Conservation (phyloP, 2,113 vertebrate species). For the Psilopsiagon aymara region DNA sequence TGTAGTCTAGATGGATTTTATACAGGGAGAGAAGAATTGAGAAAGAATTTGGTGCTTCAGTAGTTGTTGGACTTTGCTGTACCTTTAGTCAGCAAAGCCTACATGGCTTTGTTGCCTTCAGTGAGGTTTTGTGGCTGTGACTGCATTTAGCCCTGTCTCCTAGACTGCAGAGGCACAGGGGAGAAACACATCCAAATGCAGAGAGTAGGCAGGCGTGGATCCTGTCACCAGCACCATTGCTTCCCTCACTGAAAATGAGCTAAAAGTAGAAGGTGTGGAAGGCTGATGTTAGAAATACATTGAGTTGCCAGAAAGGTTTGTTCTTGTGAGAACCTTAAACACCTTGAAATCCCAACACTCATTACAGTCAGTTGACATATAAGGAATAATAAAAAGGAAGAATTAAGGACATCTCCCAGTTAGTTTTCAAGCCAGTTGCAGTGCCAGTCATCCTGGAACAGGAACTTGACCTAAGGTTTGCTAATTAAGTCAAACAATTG, state of each 20-base stretch:
- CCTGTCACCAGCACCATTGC: neutral
- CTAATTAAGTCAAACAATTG: conserved; percentile 31
- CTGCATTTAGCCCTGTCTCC: neutral
- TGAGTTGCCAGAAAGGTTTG: neutral
- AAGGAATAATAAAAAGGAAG: neutral
- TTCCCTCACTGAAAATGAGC: neutral
- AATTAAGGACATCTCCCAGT: neutral
- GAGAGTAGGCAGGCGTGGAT: rapidly evolving
- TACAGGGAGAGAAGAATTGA: neutral
- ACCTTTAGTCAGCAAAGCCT: neutral
- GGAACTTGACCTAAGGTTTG: neutral
- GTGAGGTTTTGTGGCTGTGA: neutral
- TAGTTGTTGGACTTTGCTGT: neutral
- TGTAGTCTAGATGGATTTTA: neutral
- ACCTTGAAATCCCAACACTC: neutral
- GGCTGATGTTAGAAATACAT: neutral
- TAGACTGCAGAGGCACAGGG: rapidly evolving
- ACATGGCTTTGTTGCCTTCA: neutral
- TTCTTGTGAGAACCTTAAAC: neutral
- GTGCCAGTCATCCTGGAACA: conserved; percentile 4
- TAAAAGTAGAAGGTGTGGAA: neutral
- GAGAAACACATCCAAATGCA: neutral
- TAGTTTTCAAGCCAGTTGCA: neutral
- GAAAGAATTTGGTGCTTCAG: neutral
- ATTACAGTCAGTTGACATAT: neutral